phyloP scores from a whole-genome alignment of 2,888 invertebrate species.

The Meghimatium bilineatum region DNA sequence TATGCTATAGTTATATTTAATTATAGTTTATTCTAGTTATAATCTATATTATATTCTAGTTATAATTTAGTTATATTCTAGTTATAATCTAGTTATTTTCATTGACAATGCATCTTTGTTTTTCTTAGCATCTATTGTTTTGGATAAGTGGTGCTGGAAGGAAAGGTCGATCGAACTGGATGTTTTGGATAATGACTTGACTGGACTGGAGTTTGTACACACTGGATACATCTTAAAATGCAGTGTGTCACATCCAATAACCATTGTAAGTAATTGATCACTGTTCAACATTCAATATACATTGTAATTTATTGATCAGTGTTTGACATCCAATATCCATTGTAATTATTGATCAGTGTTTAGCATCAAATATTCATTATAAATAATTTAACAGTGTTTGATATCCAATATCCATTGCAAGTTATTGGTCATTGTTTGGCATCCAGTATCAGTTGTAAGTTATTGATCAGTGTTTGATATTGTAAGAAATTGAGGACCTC shows the following conservation, averaged over 20 bases:
- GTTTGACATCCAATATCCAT: not conserved
- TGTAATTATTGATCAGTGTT: not conserved
- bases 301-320: not conserved
- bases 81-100: not conserved
- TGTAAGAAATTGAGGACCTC: too few species aligned
- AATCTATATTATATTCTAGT: too few species aligned
- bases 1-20: too few species aligned
- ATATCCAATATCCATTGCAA: too few species aligned
- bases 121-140: constrained; percentile 81
- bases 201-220: constrained; percentile 84
- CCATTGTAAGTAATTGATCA: constrained; percentile 62
- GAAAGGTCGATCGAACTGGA: constrained; percentile 78
- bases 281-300: too few species aligned
- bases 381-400: too few species aligned
- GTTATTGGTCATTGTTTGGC: too few species aligned
- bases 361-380: too few species aligned
- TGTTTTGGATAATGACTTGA: constrained; percentile 78
- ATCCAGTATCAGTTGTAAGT: too few species aligned
- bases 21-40: too few species aligned
- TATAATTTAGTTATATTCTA: too few species aligned
- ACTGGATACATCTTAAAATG: constrained; percentile 87
- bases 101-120: not conserved
- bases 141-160: constrained; percentile 90
- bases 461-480: too few species aligned
- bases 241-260: constrained; percentile 82